phyloP scores from a whole-genome alignment of 1,140 invertebrate genomes.

The Drosophila trapezifrons region DNA sequence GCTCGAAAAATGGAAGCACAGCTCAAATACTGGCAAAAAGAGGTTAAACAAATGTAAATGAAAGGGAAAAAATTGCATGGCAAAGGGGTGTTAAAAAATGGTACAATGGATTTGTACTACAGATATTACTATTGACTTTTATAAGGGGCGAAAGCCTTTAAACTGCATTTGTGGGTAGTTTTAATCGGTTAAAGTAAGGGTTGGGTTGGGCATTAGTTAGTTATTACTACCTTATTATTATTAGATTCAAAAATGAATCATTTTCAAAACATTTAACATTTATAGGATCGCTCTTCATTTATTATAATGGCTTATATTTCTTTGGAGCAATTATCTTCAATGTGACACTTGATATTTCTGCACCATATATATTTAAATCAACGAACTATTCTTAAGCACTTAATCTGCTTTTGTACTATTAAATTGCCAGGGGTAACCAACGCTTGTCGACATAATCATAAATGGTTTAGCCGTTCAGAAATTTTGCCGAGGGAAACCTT shows the following conservation, averaged over 20 bases:
- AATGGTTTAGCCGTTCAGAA: conserved; percentile 13
- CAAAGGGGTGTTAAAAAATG: background rate
- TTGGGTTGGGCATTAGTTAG: too few species aligned
- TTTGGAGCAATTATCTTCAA: background rate
- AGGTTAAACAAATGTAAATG: background rate
- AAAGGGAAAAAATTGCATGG: background rate
- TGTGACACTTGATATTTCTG: background rate
- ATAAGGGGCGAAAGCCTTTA: background rate
- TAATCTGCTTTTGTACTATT: background rate
- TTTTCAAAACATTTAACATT: background rate
- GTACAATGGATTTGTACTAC: background rate
- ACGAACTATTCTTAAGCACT: background rate
- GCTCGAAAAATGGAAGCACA: background rate
- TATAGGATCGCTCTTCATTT: too few species aligned
- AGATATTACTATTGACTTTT: background rate
- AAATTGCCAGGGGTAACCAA: background rate
- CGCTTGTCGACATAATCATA: conserved; percentile 15
- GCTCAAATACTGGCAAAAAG: conserved; percentile 14
- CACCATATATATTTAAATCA: background rate
- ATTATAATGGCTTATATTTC: background rate
- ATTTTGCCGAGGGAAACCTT: conserved; percentile 20
- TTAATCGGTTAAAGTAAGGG: background rate
- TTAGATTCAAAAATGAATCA: too few species aligned
- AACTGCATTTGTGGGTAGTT: too few species aligned
- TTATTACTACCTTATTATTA: too few species aligned